Evolutionary conservation across 2,888 invertebrate species (phyloP).

Genomic region (Dasysyrphus tricinctus): DNA sequence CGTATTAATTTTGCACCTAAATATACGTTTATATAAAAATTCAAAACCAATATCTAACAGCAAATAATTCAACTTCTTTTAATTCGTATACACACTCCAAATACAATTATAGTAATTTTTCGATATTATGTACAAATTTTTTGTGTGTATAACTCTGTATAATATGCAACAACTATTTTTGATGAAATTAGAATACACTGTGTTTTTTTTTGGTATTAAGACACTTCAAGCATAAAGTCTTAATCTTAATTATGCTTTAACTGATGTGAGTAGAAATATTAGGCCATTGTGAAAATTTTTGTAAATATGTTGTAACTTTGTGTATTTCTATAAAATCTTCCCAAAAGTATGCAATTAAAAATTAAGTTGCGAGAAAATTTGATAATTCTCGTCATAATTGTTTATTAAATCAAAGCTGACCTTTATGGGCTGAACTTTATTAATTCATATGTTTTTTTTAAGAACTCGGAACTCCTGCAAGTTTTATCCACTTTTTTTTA

Average conservation of each 20-base stretch:
- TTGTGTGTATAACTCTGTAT: not conserved
- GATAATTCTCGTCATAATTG: not conserved
- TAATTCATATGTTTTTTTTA: too few species aligned
- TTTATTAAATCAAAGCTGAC: too few species aligned
- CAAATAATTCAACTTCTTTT: too few species aligned
- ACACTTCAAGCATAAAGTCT: not conserved
- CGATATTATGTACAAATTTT: not conserved
- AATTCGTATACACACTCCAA: too few species aligned
- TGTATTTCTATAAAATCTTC: not conserved
- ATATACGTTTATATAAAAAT: too few species aligned
- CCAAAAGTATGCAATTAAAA: not conserved
- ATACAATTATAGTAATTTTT: not conserved
- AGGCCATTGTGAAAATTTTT: not conserved
- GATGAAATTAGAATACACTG: not conserved
- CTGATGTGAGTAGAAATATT: constrained; percentile 3
- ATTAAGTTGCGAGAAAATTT: not conserved
- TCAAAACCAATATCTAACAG: too few species aligned
- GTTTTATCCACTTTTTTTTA: too few species aligned
- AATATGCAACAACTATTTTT: not conserved
- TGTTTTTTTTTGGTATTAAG: not conserved
- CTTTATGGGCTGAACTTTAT: too few species aligned
- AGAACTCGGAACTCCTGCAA: too few species aligned
- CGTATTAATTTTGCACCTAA: too few species aligned
- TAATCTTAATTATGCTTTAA: not conserved
- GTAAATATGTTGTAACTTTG: constrained; percentile 23